These are phyloP conservation scores for Poeciliopsis presidionis DNA, from an alignment of 2,797 vertebrate species.

Conservation along the genomic window DNA sequence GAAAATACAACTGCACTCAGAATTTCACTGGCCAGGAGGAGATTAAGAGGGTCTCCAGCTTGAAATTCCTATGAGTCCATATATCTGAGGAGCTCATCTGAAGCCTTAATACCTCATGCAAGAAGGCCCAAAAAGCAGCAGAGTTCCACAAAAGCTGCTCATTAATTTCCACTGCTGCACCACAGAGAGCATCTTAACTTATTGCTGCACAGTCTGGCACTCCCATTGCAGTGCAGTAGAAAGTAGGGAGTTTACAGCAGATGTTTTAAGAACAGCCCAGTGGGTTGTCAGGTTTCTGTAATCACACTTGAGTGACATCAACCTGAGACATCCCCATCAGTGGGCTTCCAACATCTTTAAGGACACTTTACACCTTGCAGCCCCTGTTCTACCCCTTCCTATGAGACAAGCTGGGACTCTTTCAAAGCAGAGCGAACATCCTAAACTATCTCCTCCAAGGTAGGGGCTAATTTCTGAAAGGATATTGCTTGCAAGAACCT, in stretches of 20 bases:
- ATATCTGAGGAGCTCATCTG: slow-evolving; percentile 7
- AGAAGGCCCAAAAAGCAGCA: slow-evolving; percentile 8
- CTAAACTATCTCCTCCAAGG: not conserved
- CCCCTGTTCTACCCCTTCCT: not conserved
- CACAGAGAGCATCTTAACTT: slow-evolving; percentile 4
- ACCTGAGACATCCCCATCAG: not conserved
- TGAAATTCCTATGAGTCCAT: not conserved
- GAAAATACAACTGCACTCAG: not conserved
- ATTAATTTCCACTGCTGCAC: slow-evolving; percentile 13
- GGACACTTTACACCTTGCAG: not conserved
- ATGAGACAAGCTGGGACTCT: not conserved
- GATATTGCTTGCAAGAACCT: not conserved
- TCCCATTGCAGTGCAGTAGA: slow-evolving; percentile 6
- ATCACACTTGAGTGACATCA: slow-evolving; percentile 6
- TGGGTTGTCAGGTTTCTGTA: not conserved
- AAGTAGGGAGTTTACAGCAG: slow-evolving; percentile 8
- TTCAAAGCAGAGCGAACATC: not conserved
- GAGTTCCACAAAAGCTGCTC: slow-evolving; percentile 11
- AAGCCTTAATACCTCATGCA: slow-evolving; percentile 11
- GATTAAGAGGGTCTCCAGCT: slow-evolving; percentile 8
- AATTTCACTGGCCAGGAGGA: not conserved
- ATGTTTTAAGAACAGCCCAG: slow-evolving; percentile 1
- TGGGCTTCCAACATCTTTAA: not conserved
- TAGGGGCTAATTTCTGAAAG: not conserved
- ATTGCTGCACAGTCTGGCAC: not conserved